Percentiles rank a stretch among this genome's conserved stretches.
phyloP scores from a whole-genome alignment of 2,113 vertebrate genomes.

The Platanista minor region DNA sequence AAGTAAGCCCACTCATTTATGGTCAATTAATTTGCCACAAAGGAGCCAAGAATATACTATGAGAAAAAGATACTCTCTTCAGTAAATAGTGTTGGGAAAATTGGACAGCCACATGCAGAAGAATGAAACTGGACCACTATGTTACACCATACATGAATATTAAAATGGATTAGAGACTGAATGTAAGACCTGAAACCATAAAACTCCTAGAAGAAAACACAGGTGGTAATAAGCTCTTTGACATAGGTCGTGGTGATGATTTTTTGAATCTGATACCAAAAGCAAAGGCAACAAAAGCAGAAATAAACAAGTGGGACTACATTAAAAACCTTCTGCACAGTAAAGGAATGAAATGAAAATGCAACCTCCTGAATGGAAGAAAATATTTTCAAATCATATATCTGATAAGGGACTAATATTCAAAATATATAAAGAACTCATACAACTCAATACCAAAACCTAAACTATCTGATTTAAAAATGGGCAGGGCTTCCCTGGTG shows the following conservation, averaged over 20 bases:
- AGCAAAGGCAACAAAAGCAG: neutral
- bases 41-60: neutral
- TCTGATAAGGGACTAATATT: neutral
- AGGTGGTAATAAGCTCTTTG: neutral
- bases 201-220: neutral
- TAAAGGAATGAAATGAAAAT: neutral
- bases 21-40: neutral
- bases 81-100: neutral
- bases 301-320: neutral
- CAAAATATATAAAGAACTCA: neutral
- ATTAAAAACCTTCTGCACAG: neutral
- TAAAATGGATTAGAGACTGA: neutral
- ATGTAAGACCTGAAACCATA: neutral
- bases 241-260: neutral
- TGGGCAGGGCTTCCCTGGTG: too few species aligned
- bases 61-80: neutral
- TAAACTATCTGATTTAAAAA: neutral
- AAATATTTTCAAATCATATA: neutral
- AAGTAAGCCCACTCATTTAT: neutral
- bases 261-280: neutral
- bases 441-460: neutral
- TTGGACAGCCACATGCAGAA: neutral
- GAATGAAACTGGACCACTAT: neutral
- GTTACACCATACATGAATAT: neutral
- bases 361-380: neutral